Conservation (phyloP, 2,113 vertebrate genomes). For the Corythornis vintsioides region DNA sequence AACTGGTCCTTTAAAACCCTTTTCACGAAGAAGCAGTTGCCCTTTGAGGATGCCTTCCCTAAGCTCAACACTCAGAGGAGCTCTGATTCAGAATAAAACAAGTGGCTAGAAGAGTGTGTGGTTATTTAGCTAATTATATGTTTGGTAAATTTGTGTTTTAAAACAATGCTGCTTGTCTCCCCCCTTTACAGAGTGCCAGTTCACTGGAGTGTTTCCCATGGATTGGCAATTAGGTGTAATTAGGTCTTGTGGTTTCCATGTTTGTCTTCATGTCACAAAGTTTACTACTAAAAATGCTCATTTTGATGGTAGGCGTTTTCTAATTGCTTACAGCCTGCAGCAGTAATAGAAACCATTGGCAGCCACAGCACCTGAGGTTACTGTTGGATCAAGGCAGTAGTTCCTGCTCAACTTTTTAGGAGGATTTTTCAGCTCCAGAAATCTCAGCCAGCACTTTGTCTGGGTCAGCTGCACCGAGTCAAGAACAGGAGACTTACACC, state of each 20-base stretch:
- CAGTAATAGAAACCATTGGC: constrained; percentile 69
- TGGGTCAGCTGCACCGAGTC: background rate
- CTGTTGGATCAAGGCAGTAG: background rate
- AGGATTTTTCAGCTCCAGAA: constrained; percentile 48
- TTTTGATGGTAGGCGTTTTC: constrained; percentile 53
- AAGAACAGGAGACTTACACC: background rate
- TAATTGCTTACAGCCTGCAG: constrained; percentile 57
- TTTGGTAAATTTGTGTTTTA: constrained; percentile 70
- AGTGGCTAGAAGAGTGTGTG: constrained; percentile 54
- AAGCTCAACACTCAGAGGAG: constrained; percentile 4
- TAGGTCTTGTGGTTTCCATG: constrained; percentile 71
- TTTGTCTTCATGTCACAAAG: constrained; percentile 75
- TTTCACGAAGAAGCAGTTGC: background rate
- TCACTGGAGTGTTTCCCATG: constrained; percentile 73
- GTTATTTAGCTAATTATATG: constrained; percentile 72
- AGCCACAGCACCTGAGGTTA: constrained; percentile 14
- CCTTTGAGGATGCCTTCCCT: background rate
- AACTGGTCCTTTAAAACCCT: background rate
- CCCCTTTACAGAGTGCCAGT: constrained; percentile 71
- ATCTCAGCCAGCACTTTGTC: background rate
- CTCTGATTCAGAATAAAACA: constrained; percentile 55
- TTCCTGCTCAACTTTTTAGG: constrained; percentile 29
- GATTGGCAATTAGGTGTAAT: constrained; percentile 74
- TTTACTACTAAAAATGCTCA: constrained; percentile 57
- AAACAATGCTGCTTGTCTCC: constrained; percentile 77